These are phyloP conservation scores for Ashinkailepas kermadecensis DNA, from an alignment of 2,888 invertebrate genomes.

Conservation along the genomic window DNA sequence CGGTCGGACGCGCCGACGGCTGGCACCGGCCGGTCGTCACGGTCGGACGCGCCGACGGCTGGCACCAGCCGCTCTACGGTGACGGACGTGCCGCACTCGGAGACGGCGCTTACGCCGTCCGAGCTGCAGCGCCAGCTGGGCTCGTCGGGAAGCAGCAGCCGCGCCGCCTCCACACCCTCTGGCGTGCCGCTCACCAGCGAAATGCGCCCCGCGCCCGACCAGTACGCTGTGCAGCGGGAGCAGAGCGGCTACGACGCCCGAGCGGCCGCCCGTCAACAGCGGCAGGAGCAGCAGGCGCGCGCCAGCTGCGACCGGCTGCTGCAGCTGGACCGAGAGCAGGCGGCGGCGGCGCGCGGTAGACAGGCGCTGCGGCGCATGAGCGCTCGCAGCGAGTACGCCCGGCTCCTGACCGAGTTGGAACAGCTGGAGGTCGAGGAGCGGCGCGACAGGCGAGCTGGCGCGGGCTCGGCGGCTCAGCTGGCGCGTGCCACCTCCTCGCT, in stretches of 20 bases:
- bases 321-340: background rate
- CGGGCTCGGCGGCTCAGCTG: background rate
- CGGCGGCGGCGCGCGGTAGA: conserved; percentile 3
- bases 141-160: no score
- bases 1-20: background rate
- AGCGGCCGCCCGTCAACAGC: background rate
- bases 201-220: background rate
- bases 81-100: conserved; percentile 20
- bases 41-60: background rate
- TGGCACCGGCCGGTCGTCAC: background rate
- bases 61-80: background rate
- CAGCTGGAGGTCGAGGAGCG: background rate
- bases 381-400: conserved; percentile 14
- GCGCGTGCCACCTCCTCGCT: conserved; percentile 1
- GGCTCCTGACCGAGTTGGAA: background rate
- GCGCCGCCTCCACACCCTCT: background rate
- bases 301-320: background rate
- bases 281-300: background rate
- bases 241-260: conserved; percentile 19
- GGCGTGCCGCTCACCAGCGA: conserved; percentile 18
- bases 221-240: conserved; percentile 7
- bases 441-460: background rate
- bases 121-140: conserved; percentile 10
- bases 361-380: background rate
- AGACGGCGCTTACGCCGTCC: conserved; percentile 20